A percentile compares a stretch with the other conserved stretches of the same genome.
phyloP scores from a whole-genome alignment of 2,888 invertebrate genomes.

The Megalurothrips usitatus region DNA sequence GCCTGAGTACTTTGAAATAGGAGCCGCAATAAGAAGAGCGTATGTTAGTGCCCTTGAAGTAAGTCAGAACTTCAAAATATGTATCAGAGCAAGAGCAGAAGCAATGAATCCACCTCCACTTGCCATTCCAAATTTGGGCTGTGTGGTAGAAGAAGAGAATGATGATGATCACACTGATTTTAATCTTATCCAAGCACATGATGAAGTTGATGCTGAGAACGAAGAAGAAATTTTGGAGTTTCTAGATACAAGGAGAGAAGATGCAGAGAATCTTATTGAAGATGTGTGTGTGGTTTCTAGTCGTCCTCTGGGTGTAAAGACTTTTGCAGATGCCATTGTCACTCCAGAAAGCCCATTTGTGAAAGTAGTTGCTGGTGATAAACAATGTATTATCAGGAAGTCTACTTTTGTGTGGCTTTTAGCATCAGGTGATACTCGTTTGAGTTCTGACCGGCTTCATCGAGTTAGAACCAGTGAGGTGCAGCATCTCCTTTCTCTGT shows the following conservation, averaged over 20 bases:
- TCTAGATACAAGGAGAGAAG: neutral
- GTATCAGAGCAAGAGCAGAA: neutral
- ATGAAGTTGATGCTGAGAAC: neutral
- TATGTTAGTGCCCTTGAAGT: neutral
- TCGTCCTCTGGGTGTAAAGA: neutral
- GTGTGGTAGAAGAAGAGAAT: neutral
- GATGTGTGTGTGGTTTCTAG: neutral
- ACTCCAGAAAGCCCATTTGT: neutral
- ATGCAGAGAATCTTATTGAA: neutral
- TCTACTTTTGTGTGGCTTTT: neutral
- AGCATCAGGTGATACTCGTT: neutral
- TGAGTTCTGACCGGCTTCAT: neutral
- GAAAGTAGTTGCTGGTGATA: neutral
- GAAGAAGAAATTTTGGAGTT: neutral
- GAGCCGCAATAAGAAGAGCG: neutral
- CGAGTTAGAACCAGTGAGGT: neutral
- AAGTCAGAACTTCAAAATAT: too few relatives aligned
- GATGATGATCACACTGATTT: neutral
- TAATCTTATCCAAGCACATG: neutral
- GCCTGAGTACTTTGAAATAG: neutral
- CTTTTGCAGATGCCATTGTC: neutral
- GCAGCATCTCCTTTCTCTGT: neutral
- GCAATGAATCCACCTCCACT: neutral
- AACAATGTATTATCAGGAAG: neutral
- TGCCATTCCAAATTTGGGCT: neutral